These are phyloP conservation scores for Papilio protenor DNA, from an alignment of 2,888 invertebrate species.

Conservation along the genomic window DNA sequence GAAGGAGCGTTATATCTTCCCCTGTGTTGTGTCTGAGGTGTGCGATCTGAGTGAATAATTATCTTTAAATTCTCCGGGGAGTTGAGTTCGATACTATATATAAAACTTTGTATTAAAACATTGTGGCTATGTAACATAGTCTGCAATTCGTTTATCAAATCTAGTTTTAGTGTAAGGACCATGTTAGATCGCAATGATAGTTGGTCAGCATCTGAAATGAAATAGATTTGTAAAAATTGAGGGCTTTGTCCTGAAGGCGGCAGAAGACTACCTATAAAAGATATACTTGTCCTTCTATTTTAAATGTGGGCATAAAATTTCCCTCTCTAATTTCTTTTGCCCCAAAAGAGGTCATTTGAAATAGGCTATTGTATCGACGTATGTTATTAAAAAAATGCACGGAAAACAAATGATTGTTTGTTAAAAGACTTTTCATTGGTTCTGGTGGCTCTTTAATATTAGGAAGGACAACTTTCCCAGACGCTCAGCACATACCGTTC, in stretches of 20 bases:
- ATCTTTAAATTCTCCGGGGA: slow-evolving; percentile 46
- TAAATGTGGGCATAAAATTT: slow-evolving; percentile 9
- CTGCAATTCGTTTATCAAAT: slow-evolving; percentile 41
- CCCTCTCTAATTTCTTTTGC: slow-evolving; percentile 43
- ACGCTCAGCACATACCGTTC: slow-evolving; percentile 43
- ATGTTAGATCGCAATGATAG: slow-evolving; percentile 46
- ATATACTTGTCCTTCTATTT: slow-evolving; percentile 10
- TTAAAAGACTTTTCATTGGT: slow-evolving; percentile 45
- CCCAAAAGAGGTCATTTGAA: slow-evolving; percentile 54
- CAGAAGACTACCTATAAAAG: slow-evolving; percentile 1
- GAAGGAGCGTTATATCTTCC: slow-evolving; percentile 32
- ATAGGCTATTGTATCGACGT: slow-evolving; percentile 47
- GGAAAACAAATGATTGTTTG: slow-evolving; percentile 43
- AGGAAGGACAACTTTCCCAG: slow-evolving; percentile 44
- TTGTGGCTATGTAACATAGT: slow-evolving; percentile 38
- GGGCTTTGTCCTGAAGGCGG: background rate
- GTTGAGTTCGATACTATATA: slow-evolving; percentile 44
- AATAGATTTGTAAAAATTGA: slow-evolving; percentile 53
- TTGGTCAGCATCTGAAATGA: slow-evolving; percentile 51
- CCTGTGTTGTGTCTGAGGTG: slow-evolving; percentile 34
- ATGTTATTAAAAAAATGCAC: slow-evolving; percentile 43
- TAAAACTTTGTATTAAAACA: slow-evolving; percentile 45
- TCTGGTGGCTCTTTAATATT: no score
- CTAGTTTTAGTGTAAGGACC: slow-evolving; percentile 32
- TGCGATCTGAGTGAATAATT: slow-evolving; percentile 46